Percentiles rank a stretch among this genome's conserved stretches.
These are phyloP conservation scores for Calliphora vomitoria DNA, from an alignment of 2,888 invertebrate genomes.

Conservation along the genomic window DNA sequence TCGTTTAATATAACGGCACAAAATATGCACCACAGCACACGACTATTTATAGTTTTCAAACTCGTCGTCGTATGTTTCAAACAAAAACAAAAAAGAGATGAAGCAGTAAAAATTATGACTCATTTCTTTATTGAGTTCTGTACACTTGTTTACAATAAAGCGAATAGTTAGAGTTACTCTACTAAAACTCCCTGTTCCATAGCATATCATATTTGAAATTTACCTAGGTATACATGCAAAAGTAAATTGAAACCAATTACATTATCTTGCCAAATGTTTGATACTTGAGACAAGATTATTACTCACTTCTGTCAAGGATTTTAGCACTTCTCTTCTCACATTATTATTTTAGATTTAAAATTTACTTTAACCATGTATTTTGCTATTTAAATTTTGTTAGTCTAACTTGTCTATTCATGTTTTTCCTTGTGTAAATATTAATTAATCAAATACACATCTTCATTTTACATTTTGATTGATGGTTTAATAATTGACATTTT, in stretches of 20 bases:
- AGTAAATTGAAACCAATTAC: too few species aligned
- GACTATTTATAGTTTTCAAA: slow-evolving; percentile 57
- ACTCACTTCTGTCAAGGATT: too few species aligned
- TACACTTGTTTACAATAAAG: neutral
- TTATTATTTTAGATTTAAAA: neutral
- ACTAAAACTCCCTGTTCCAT: too few species aligned
- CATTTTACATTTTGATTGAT: neutral
- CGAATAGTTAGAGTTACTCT: neutral
- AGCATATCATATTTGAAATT: too few species aligned
- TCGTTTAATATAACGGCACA: slow-evolving; percentile 2
- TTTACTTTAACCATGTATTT: too few species aligned
- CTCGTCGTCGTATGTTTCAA: slow-evolving; percentile 1
- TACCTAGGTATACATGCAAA: too few species aligned
- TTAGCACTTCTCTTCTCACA: too few species aligned
- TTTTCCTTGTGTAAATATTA: neutral
- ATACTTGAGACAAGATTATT: too few species aligned
- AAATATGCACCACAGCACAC: slow-evolving; percentile 30
- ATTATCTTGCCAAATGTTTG: too few species aligned
- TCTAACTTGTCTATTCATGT: neutral
- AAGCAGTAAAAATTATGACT: slow-evolving; percentile 57
- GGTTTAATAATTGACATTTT: slow-evolving; percentile 7
- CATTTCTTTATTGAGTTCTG: slow-evolving; percentile 6
- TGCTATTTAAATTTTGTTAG: neutral
- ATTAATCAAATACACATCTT: neutral
- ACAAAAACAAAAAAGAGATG: slow-evolving; percentile 11